Evolutionary conservation across 2,888 invertebrate species (phyloP).

Genomic region (Quadroppia sp.): DNA sequence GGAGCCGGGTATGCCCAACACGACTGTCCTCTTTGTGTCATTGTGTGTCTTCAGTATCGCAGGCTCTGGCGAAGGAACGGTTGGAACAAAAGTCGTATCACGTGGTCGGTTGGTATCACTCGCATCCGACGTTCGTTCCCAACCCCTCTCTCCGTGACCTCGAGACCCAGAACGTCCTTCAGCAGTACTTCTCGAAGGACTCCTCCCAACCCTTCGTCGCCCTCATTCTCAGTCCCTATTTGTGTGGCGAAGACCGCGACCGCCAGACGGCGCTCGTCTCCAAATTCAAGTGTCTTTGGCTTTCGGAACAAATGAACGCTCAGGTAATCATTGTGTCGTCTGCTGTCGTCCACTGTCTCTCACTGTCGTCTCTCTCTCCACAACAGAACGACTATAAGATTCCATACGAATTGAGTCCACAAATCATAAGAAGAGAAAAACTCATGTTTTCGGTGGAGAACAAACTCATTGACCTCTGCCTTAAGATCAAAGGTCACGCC

Average conservation of each 20-base stretch:
- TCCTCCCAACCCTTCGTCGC: conserved; percentile 38
- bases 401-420: conserved; percentile 39
- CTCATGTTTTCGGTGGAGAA: conserved; percentile 26
- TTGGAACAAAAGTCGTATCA: conserved; percentile 57
- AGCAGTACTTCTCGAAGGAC: conserved; percentile 57
- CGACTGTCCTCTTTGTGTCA: conserved; percentile 16
- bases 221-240: conserved; percentile 40
- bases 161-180: conserved; percentile 62
- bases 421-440: conserved; percentile 39
- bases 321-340: conserved; percentile 30
- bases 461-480: conserved; percentile 33
- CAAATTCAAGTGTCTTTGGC: conserved; percentile 38
- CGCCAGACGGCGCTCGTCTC: background rate
- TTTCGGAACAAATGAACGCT: conserved; percentile 25
- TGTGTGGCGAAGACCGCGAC: background rate
- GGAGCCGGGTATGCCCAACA: conserved; percentile 61
- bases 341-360: conserved; percentile 1
- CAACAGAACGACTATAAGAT: conserved; percentile 27
- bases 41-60: conserved; percentile 58
- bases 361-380: background rate
- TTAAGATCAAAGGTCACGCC: conserved; percentile 16
- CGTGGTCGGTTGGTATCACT: conserved; percentile 72
- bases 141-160: conserved; percentile 68
- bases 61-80: conserved; percentile 61
- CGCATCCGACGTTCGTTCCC: conserved; percentile 67